Conservation (phyloP, 2,888 invertebrate species). For the Clusia tigrina region DNA sequence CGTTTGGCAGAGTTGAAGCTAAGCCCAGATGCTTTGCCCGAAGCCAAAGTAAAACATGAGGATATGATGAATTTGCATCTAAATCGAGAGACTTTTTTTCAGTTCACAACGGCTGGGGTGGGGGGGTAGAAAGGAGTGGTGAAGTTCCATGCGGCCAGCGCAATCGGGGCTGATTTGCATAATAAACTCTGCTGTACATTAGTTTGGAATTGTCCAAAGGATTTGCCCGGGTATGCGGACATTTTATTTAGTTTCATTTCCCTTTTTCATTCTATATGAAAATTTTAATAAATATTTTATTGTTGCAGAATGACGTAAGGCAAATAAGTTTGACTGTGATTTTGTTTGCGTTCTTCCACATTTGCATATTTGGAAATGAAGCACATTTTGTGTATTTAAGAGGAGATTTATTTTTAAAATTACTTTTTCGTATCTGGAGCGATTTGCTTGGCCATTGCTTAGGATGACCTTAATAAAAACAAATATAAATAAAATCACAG, state of each 20-base stretch:
- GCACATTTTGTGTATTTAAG: background rate
- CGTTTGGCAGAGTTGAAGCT: background rate
- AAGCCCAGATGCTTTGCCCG: background rate
- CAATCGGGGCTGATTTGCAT: too few species aligned
- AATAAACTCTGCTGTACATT: constrained; percentile 50
- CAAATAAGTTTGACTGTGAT: background rate
- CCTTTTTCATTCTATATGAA: constrained; percentile 1
- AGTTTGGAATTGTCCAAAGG: constrained; percentile 43
- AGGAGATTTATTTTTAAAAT: background rate
- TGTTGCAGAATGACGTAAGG: background rate
- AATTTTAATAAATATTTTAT: constrained; percentile 23
- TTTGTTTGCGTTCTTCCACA: background rate
- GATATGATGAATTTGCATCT: constrained; percentile 64
- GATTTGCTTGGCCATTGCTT: too few species aligned
- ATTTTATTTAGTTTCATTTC: constrained; percentile 12
- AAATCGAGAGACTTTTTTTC: constrained; percentile 60
- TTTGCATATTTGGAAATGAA: constrained; percentile 20
- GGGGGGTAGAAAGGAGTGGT: too few species aligned
- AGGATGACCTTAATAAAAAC: too few species aligned
- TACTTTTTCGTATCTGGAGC: background rate
- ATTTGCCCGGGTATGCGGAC: constrained; percentile 30
- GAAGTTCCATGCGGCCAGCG: too few species aligned
- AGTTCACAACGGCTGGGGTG: background rate
- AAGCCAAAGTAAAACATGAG: constrained; percentile 23
- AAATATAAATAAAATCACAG: too few species aligned